A percentile compares a stretch with the other conserved stretches of the same genome.
These are phyloP conservation scores for Dipodomys merriami DNA, from an alignment of 2,113 vertebrate species.

Conservation along the genomic window DNA sequence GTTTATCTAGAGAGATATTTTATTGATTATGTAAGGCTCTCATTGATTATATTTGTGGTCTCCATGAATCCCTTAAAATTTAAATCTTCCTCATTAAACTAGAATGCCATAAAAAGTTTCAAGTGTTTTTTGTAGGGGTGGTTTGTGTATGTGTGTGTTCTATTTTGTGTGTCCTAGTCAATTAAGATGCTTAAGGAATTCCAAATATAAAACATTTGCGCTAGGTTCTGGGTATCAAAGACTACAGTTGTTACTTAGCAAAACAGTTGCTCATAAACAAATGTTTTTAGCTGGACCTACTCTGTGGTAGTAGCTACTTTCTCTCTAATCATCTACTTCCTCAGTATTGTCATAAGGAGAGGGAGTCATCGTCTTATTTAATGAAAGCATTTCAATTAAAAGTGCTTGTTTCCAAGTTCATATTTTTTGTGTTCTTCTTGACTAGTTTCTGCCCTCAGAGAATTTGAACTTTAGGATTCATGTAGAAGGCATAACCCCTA, in stretches of 20 bases:
- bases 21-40: not conserved
- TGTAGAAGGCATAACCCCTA: not conserved
- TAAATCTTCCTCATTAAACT: constrained; percentile 28
- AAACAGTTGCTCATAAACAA: constrained; percentile 70
- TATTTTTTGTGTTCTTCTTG: not conserved
- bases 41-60: not conserved
- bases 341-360: not conserved
- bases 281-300: constrained; percentile 1
- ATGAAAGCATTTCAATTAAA: not conserved
- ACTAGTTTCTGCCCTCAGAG: not conserved
- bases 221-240: constrained; percentile 35
- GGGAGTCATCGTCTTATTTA: not conserved
- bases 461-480: not conserved
- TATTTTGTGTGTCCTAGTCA: constrained; percentile 30
- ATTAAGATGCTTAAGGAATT: constrained; percentile 67
- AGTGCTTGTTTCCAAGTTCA: not conserved
- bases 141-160: not conserved
- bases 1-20: not conserved
- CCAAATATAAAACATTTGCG: constrained; percentile 47
- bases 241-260: constrained; percentile 61
- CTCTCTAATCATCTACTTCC: not conserved
- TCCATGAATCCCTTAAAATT: not conserved
- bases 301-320: not conserved
- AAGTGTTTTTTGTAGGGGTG: not conserved
- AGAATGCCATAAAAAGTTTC: not conserved